Evolutionary conservation across 2,113 vertebrate species (phyloP), one percentile per base, ranked within the genome.

Genomic region (Pseudonaja textilis): DNA sequence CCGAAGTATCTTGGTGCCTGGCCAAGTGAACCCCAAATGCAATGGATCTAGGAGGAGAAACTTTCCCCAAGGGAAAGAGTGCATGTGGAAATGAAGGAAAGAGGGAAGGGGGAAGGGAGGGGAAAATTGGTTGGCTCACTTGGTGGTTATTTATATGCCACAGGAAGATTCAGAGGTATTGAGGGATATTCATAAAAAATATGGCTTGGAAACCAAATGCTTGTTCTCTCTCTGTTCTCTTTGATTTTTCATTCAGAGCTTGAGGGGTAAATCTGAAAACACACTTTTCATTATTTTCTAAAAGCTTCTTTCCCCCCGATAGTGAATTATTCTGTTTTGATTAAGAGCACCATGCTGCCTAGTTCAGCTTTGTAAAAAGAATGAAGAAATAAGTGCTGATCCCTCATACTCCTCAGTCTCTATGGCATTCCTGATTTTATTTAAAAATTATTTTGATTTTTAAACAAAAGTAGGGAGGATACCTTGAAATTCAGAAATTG

Each of bases 1-100:
- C 89, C 94, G 97, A 93, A 96, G 96, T 85, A 97, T 94, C 94
- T 94, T 94, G 95, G 96, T 96, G 96, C 94, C 97, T 96, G 95
- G 95, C 93, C 94, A 96, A 96, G 96, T 92, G 90, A 94, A 93
- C 94, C 92, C 55, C 91, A 91, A 45, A 85, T 20, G 87, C 59
- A 91, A 95, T 88, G 95, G 81, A 55, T 93, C 89, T 56, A 93
- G 88, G 87, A 90, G 92, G 74, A 61, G 55, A 93, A 64, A 93
- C 86, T 91, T 96, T 96, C 94, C 59, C 2, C 92, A 95, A 96
- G 93, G 91, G 52, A 93, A 95, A 93, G 88, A n/a, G 42, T 90
- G 26, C 85, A 81, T 39, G 93, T 64, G 0, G 0, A 94, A 50
- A 85, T 14, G 56, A 6, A 81, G 18, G 18, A 8, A 39, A 81